phyloP scores from a whole-genome alignment of 2,113 vertebrate genomes.

The Rhea pennata region DNA sequence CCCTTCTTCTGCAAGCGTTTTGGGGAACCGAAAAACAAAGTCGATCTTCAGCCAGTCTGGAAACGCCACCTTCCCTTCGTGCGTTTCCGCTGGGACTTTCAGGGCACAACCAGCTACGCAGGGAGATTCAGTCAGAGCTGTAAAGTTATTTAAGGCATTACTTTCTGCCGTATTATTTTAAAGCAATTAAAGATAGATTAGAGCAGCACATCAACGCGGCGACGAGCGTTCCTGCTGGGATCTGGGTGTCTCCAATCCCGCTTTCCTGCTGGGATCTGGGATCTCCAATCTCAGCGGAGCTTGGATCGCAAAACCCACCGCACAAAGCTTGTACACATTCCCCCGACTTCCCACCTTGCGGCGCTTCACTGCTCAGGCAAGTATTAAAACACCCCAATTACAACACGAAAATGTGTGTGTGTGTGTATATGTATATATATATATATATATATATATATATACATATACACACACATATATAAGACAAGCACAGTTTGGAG shows the following conservation, averaged over 20 bases:
- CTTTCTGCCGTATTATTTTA: not conserved
- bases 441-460: not conserved
- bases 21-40: not conserved
- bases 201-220: rapidly evolving
- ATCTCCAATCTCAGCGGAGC: not conserved
- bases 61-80: not conserved
- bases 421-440: too few species aligned
- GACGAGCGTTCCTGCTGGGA: not conserved
- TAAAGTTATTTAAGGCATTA: not conserved
- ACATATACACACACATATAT: not conserved
- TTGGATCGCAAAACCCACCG: not conserved
- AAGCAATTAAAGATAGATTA: not conserved
- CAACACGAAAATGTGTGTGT: not conserved
- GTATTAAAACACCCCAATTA: constrained; percentile 5
- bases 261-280: not conserved
- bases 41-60: not conserved
- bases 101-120: not conserved
- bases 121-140: not conserved
- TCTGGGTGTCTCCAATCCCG: rapidly evolving
- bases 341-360: not conserved
- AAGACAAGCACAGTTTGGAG: not conserved
- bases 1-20: not conserved
- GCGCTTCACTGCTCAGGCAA: not conserved
- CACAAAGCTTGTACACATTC: not conserved
- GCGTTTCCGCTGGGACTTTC: too few species aligned